These are phyloP conservation scores for Brevimyrus niger DNA, from an alignment of 2,113 vertebrate genomes.

Conservation along the genomic window DNA sequence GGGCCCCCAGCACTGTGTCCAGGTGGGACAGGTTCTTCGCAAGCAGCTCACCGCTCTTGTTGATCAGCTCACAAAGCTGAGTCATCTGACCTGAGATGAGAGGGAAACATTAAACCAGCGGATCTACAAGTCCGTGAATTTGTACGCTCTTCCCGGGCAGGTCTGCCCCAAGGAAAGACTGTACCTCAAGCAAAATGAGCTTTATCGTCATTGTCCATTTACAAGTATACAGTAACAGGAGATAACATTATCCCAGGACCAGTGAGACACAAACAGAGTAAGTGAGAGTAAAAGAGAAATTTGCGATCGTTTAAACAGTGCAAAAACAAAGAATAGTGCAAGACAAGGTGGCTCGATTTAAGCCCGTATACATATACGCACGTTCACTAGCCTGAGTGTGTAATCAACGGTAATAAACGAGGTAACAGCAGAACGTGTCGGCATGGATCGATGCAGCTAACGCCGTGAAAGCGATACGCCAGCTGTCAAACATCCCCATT, in stretches of 20 bases:
- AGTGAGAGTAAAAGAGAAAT: background rate
- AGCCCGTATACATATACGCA: background rate
- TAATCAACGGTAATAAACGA: background rate
- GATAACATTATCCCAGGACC: background rate
- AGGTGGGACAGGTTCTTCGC: slow-evolving; percentile 96
- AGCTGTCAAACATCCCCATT: background rate
- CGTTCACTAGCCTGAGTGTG: background rate
- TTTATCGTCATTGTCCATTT: background rate
- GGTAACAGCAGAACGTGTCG: background rate
- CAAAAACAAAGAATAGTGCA: background rate
- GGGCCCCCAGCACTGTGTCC: slow-evolving; percentile 93
- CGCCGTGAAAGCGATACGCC: background rate
- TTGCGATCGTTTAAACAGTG: background rate
- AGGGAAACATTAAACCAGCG: slow-evolving; percentile 15
- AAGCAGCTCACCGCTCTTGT: slow-evolving; percentile 97
- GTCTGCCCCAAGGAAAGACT: background rate
- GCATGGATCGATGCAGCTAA: background rate
- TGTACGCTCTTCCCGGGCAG: background rate
- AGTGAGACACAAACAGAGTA: background rate
- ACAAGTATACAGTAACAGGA: background rate
- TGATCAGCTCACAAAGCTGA: slow-evolving; percentile 97
- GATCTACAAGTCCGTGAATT: background rate
- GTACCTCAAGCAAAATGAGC: background rate
- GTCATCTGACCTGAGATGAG: slow-evolving; percentile 91
- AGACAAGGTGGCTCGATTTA: background rate